phyloP scores from a whole-genome alignment of 2,888 invertebrate genomes.

The Geophilus truncorum region DNA sequence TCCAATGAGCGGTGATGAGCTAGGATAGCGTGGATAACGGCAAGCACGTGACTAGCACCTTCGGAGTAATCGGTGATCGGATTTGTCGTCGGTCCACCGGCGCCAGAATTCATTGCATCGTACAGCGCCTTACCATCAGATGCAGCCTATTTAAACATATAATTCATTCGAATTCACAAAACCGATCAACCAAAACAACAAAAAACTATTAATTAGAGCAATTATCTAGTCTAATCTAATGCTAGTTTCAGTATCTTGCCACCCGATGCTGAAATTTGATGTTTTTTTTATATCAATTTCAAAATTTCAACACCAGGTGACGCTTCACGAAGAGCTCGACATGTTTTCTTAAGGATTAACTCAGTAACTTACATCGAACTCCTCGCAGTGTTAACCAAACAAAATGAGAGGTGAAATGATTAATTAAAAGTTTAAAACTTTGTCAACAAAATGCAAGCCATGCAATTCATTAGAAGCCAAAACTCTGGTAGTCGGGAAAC shows the following conservation, averaged over 20 bases:
- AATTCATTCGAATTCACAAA: too few species aligned
- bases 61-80: conserved; percentile 93
- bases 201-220: background rate
- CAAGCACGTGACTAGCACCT: conserved; percentile 91
- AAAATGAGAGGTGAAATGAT: too few species aligned
- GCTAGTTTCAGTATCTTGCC: too few species aligned
- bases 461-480: conserved; percentile 9
- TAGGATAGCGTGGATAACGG: conserved; percentile 92
- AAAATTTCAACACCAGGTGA: too few species aligned
- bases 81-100: conserved; percentile 55
- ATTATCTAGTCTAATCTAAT: background rate
- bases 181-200: background rate
- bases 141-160: conserved; percentile 46
- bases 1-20: conserved; percentile 91
- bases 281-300: too few species aligned
- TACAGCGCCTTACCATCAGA: conserved; percentile 52
- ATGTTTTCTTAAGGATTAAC: too few species aligned
- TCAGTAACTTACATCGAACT: too few species aligned
- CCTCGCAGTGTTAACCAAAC: too few species aligned
- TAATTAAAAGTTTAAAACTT: background rate
- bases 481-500: background rate
- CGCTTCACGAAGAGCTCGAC: too few species aligned
- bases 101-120: conserved; percentile 45
- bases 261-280: too few species aligned
- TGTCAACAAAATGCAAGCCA: background rate